phyloP scores from a whole-genome alignment of 2,113 vertebrate genomes.

The human (Homo sapiens) region DNA sequence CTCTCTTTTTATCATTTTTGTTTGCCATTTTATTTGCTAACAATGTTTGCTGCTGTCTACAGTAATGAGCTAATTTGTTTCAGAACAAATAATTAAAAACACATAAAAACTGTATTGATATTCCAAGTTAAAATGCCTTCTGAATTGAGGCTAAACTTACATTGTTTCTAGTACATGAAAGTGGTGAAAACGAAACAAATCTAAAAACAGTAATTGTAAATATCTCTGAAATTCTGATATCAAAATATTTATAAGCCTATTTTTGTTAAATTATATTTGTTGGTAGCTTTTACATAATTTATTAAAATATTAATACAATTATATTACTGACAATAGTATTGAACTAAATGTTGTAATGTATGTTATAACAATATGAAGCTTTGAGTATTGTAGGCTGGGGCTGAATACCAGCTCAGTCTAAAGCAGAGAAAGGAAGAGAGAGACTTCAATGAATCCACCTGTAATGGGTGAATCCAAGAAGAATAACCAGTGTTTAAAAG shows the following conservation, averaged over 20 bases:
- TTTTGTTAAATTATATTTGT: background rate
- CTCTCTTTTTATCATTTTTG: constrained; percentile 56
- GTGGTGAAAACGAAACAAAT: background rate
- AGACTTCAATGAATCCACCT: background rate
- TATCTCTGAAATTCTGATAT: background rate
- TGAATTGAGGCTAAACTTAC: background rate
- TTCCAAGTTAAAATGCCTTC: constrained; percentile 26
- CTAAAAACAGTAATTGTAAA: background rate
- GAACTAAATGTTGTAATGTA: background rate
- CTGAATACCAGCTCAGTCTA: background rate
- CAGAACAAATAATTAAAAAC: constrained; percentile 5
- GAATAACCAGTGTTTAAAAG: background rate
- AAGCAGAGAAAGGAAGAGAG: background rate
- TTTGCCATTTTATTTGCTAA: constrained; percentile 37
- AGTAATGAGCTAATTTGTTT: constrained; percentile 16
- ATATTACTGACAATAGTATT: background rate
- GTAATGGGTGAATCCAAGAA: background rate
- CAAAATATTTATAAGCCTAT: background rate
- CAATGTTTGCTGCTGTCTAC: constrained; percentile 16
- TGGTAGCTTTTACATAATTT: background rate
- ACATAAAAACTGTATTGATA: background rate
- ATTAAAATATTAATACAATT: background rate
- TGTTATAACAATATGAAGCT: background rate
- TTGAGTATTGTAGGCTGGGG: background rate
- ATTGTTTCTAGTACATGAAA: background rate